These are phyloP conservation scores for Anthonomus grandis DNA, from an alignment of 1,140 invertebrate species.

Conservation along the genomic window DNA sequence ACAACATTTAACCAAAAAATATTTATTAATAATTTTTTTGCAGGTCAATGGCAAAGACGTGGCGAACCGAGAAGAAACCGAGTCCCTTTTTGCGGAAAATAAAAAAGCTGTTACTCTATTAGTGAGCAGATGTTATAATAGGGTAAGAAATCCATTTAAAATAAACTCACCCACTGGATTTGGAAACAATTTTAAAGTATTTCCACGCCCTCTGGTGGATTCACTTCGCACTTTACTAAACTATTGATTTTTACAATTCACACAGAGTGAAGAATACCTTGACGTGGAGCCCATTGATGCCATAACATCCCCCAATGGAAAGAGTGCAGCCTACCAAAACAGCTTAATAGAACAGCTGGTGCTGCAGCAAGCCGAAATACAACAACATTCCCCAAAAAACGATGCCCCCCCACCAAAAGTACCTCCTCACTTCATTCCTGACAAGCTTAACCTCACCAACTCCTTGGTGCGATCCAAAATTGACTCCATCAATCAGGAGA, in stretches of 20 bases:
- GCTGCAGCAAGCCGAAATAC: conserved; percentile 47
- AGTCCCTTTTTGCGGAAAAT: conserved; percentile 55
- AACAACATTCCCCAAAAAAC: conserved; percentile 38
- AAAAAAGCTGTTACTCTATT: conserved; percentile 55
- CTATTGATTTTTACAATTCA: neutral
- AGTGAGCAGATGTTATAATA: conserved; percentile 57
- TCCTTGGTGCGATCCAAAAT: conserved; percentile 42
- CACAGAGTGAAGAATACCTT: conserved; percentile 41
- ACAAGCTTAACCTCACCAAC: conserved; percentile 43
- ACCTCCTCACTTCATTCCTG: conserved; percentile 38
- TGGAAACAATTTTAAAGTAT: conserved; percentile 1
- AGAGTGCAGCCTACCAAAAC: conserved; percentile 53
- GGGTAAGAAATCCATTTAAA: conserved; percentile 46
- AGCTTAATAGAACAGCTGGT: conserved; percentile 55
- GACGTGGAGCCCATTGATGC: conserved; percentile 35
- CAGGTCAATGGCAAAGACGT: conserved; percentile 57
- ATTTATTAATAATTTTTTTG: conserved; percentile 13
- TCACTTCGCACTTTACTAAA: neutral
- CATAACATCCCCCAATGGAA: conserved; percentile 32
- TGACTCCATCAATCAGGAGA: conserved; percentile 45
- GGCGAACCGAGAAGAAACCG: conserved; percentile 56
- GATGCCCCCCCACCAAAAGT: conserved; percentile 32
- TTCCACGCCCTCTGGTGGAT: neutral
- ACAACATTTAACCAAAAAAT: neutral
- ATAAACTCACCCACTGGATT: neutral